These are phyloP conservation scores for Lutjanus erythropterus DNA, from an alignment of 2,113 vertebrate species.

Conservation along the genomic window DNA sequence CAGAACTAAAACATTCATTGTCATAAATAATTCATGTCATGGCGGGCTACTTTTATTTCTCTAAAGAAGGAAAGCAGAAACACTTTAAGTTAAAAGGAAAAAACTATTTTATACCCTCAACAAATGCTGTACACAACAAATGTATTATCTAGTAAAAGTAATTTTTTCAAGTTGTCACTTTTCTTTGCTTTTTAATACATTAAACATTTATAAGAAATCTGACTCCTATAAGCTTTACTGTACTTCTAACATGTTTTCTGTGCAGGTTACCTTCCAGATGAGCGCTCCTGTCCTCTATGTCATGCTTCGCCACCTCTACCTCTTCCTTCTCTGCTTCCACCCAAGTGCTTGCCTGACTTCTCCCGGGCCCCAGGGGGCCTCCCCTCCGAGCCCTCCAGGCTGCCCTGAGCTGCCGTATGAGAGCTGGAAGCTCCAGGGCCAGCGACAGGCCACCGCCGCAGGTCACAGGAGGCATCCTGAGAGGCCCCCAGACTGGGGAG, in stretches of 20 bases:
- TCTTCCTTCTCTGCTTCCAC: slow-evolving; percentile 57
- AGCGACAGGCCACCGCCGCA: slow-evolving; percentile 72
- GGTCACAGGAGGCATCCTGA: slow-evolving; percentile 69
- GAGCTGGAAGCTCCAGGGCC: slow-evolving; percentile 73
- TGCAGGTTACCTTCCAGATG: slow-evolving; percentile 69
- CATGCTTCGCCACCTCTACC: slow-evolving; percentile 54
- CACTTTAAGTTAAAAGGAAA: no score
- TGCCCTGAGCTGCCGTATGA: slow-evolving; percentile 75
- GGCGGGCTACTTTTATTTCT: no score
- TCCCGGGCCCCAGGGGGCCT: slow-evolving; percentile 44
- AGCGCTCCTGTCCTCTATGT: slow-evolving; percentile 29
- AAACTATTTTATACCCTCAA: no score
- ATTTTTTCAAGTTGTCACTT: no score
- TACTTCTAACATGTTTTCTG: neutral
- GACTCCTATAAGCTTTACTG: slow-evolving; percentile 3
- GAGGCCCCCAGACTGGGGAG: slow-evolving; percentile 67
- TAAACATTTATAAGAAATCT: slow-evolving; percentile 36
- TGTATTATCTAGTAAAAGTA: no score
- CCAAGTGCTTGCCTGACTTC: slow-evolving; percentile 54
- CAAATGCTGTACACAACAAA: no score
- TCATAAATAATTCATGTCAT: no score
- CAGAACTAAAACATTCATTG: no score
- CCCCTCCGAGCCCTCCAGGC: slow-evolving; percentile 74
- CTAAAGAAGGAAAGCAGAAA: no score
- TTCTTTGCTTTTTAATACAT: no score